These are phyloP conservation scores for Didymodactylos carnosus DNA, from an alignment of 2,888 invertebrate genomes.

Conservation along the genomic window DNA sequence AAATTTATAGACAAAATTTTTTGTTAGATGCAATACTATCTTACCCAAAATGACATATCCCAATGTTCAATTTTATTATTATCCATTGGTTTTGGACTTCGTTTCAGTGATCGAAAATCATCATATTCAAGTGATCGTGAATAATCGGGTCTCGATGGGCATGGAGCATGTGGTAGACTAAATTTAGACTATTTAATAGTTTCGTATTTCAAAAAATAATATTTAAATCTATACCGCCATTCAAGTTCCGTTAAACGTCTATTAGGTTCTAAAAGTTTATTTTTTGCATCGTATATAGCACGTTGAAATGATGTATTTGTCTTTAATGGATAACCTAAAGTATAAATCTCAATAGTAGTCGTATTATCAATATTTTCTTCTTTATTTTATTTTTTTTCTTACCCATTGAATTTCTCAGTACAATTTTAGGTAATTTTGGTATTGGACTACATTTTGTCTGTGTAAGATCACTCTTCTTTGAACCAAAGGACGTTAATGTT, in stretches of 20 bases:
- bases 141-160: neutral
- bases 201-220: neutral
- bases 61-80: neutral
- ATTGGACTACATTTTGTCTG: neutral
- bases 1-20: no score
- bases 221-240: neutral
- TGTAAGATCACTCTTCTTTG: neutral
- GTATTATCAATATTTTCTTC: no score
- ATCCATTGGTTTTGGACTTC: neutral
- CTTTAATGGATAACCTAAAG: neutral
- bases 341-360: no score
- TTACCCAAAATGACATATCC: neutral
- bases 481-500: neutral
- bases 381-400: no score
- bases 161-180: neutral
- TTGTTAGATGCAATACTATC: no score
- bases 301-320: neutral
- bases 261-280: neutral
- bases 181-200: neutral
- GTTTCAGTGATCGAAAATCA: neutral
- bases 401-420: neutral
- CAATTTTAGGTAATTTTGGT: neutral
- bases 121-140: neutral
- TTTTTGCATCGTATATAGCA: neutral
- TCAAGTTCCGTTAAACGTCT: neutral